Conservation (phyloP, 2,797 vertebrate species). For the Pangasius krempfi region DNA sequence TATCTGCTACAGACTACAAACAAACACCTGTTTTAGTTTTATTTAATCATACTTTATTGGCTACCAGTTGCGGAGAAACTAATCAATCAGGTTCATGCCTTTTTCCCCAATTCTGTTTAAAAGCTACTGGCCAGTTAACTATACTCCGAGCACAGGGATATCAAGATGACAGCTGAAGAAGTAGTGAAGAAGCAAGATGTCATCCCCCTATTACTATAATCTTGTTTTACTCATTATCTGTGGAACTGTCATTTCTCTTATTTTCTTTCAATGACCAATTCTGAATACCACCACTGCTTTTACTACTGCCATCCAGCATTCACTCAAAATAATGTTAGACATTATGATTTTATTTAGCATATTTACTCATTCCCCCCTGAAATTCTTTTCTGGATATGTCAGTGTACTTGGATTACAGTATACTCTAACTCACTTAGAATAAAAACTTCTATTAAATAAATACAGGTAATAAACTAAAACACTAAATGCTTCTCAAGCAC, state of each 20-base stretch:
- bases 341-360: background rate
- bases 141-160: background rate
- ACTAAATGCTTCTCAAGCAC: background rate
- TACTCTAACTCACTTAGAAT: background rate
- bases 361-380: background rate
- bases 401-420: background rate
- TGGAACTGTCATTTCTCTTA: background rate
- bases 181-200: background rate
- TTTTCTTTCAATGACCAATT: background rate
- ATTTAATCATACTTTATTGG: background rate
- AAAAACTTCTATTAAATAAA: background rate
- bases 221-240: background rate
- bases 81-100: background rate
- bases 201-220: background rate
- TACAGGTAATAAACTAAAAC: background rate
- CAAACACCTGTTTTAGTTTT: background rate
- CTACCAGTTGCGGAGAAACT: constrained; percentile 5
- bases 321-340: background rate
- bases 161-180: background rate
- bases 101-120: background rate
- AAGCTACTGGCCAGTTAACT: background rate
- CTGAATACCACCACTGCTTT: background rate
- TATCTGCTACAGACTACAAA: background rate
- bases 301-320: background rate
- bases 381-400: background rate